These are phyloP conservation scores for Erethizon dorsatum DNA, from an alignment of 2,797 vertebrate species.

Conservation along the genomic window DNA sequence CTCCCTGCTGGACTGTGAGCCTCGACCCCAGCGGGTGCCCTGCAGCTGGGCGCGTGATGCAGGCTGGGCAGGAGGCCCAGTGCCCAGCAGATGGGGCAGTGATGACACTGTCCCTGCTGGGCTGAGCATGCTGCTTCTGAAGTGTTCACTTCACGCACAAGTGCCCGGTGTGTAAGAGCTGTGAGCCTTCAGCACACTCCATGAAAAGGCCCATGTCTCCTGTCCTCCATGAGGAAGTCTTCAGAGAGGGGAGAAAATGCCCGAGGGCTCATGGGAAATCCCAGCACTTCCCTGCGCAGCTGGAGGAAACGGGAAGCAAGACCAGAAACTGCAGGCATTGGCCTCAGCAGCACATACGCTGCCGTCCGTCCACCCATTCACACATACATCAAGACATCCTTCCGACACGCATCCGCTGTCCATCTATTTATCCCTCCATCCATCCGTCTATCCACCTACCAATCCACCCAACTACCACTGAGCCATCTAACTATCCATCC, in stretches of 20 bases:
- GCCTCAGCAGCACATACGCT: rapidly evolving
- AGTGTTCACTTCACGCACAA: rapidly evolving
- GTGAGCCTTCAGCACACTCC: rapidly evolving
- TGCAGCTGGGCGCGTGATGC: too few relatives aligned
- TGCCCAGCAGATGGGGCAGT: rapidly evolving
- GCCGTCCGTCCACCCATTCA: rapidly evolving
- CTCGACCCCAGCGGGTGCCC: neutral
- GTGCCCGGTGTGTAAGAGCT: rapidly evolving
- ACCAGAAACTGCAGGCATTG: neutral
- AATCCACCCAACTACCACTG: rapidly evolving
- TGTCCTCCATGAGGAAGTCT: neutral
- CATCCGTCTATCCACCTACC: neutral
- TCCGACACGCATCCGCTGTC: neutral
- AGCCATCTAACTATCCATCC: neutral
- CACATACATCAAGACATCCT: neutral
- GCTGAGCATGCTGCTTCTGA: rapidly evolving
- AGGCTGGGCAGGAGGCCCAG: rapidly evolving
- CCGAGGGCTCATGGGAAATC: neutral
- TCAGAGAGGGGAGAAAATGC: neutral
- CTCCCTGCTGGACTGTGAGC: neutral
- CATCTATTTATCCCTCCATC: neutral
- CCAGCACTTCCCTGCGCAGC: too few relatives aligned
- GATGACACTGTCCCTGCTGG: rapidly evolving
- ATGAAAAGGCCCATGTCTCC: neutral
- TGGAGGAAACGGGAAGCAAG: neutral